Base-by-base conservation (phyloP, 1,140 invertebrate species). In the Bacillus rossius region DNA sequence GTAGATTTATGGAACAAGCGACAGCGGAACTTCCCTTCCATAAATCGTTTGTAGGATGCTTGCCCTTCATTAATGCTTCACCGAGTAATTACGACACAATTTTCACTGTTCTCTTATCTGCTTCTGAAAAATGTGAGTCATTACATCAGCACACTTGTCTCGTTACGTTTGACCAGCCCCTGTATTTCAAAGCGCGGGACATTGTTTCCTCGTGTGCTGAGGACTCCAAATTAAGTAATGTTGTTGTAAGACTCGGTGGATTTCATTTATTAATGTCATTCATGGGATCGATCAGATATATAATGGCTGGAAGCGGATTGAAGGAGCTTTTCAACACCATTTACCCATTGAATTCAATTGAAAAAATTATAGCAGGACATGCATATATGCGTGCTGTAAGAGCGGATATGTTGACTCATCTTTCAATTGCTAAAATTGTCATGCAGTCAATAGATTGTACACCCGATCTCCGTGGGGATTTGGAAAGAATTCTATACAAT, bases 161-260 rank as follows among this genome's bases (percentile, higher is more conserved):
- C 16, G 65, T 72, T 0, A 73, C 68, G 22, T 73, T 71, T 64
- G 68, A 70, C 55, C 69, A 69, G 49, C 68, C 69, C 5, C 61
- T 71, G 2, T 70, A 69, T 41, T 42, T 51, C 1, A 71, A 69
- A 64, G 70, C 67, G 29, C 55, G 51, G 10, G 61, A 67, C 25
- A 67, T 69, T 10, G 19, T 64, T 37, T 17, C 59, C 14, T 54
- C 19, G 10, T 20, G 16, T 19, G 16, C 37, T n/a, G 19, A 13
- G n/a, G 43, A 37, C 10, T 41, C 67, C 22, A 53, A 26, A 34
- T 7, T 34, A 10, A 34, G 29, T 38, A 63, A 63, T 29, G 43
- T 64, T 7, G 53, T 66, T 16, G 25, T 68, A 5, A 42, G 54
- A 57, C 50, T 69, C 5, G 58, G 51, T 17, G 57, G 61, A 19